Base-by-base conservation (phyloP, 2,113 vertebrate genomes). In the Rhinolophus sinicus region DNA sequence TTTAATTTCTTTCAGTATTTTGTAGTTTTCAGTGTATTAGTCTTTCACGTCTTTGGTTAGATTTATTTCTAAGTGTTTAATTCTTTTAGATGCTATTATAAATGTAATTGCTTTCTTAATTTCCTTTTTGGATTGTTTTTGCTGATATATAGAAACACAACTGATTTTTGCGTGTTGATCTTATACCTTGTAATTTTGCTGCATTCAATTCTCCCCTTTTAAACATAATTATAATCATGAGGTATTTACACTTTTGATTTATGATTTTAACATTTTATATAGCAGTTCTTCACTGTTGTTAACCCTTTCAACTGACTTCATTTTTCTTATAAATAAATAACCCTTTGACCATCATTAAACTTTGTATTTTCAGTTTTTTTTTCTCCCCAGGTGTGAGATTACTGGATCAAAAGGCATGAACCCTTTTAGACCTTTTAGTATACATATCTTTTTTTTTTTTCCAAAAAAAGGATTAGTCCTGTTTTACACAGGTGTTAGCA, bases 51-150 rank as follows among this genome's bases (percentile, higher is more conserved):
- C 47, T 40, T 35, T 82, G 19, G 26, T 80, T 60, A 38, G 77
- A 75, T 85, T 75, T 86, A 50, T 67, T 64, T 8, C 21, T 72
- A 70, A 82, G 52, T 87, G 19, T 60, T 92, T 85, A 70, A 72
- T 96, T 93, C 50, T 88, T 77, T 69, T 58, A 82, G 81, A 83
- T 44, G 56, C 16, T 64, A 26, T 72, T 93, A 16, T 33, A 80
- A 76, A 26, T 85, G 33, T 52, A 65, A 82, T 80, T 91, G 10
- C 62, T 77, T 52, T 62, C 70, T n/a, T 67, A 14, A 62, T 95
- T 95, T 91, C 65, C 40, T 75, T 88, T 83, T 60, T 73, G 78
- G 73, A 28, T 81, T 65, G 7, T 69, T 93, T 50, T 60, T 69
- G 54, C 73, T 60, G 2, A 7, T 60, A 0, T 47, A 22, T 60